These are phyloP conservation scores for Salvelinus alpinus DNA, from an alignment of 2,113 vertebrate species.

Conservation along the genomic window DNA sequence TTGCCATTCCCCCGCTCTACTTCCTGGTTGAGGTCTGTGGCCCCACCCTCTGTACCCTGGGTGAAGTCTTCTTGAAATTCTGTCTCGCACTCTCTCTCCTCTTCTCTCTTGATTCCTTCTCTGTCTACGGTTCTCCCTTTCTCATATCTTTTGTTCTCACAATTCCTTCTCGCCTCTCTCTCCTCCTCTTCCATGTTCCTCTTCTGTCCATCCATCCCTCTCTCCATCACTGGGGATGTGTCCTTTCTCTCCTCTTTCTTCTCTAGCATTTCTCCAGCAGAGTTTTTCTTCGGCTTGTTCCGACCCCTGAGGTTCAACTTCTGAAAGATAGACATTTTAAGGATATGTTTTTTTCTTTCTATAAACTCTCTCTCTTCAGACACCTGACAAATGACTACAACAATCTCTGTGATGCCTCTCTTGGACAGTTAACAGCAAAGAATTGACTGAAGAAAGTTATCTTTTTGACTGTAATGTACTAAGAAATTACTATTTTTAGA, in stretches of 20 bases:
- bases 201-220: conserved; percentile 60
- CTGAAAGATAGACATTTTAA: conserved; percentile 64
- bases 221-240: conserved; percentile 53
- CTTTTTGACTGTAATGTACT: conserved; percentile 53
- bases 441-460: neutral
- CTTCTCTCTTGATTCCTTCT: neutral
- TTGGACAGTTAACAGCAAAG: conserved; percentile 43
- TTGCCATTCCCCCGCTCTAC: conserved; percentile 57
- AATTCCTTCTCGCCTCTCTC: conserved; percentile 12
- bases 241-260: conserved; percentile 42
- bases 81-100: neutral
- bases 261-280: conserved; percentile 31
- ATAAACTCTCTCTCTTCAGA: conserved; percentile 47
- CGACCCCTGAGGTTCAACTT: conserved; percentile 71
- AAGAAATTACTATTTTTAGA: too few relatives aligned
- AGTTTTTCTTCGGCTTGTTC: conserved; percentile 68
- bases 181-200: conserved; percentile 36
- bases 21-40: conserved; percentile 45
- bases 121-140: neutral
- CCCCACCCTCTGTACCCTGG: conserved; percentile 30
- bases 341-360: conserved; percentile 42
- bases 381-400: conserved; percentile 70
- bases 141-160: conserved; percentile 2
- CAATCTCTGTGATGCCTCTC: conserved; percentile 57
- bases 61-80: conserved; percentile 34